Percentiles rank a stretch among this genome's conserved stretches.
Evolutionary conservation across 2,797 vertebrate genomes (phyloP).

Genomic region (Chloroceryle amazona): DNA sequence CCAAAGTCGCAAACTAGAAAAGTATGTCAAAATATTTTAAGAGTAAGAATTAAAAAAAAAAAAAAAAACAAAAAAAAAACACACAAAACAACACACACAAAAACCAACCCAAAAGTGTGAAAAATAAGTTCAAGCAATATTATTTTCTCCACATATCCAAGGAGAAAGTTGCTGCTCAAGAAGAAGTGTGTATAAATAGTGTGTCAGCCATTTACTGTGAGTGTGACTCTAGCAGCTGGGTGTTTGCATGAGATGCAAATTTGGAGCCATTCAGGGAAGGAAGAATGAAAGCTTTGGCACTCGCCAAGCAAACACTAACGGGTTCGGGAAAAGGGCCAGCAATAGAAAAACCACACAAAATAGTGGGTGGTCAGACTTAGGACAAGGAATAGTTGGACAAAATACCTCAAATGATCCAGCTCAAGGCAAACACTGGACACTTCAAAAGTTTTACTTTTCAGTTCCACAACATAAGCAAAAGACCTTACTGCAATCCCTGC

Average conservation of each 20-base stretch:
- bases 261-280: constrained; percentile 65
- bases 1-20: not conserved
- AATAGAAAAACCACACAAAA: constrained; percentile 68
- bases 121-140: constrained; percentile 48
- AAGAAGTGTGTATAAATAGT: constrained; percentile 72
- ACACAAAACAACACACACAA: no score
- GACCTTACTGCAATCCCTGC: not conserved
- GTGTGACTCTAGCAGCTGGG: constrained; percentile 78
- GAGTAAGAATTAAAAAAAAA: not conserved
- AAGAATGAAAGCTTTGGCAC: constrained; percentile 78
- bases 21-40: constrained; percentile 61
- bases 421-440: constrained; percentile 1
- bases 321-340: constrained; percentile 75
- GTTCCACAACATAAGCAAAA: not conserved
- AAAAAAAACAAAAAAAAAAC: no score
- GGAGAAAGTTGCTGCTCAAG: constrained; percentile 60
- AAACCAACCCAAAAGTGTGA: not conserved
- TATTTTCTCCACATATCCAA: constrained; percentile 28
- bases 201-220: constrained; percentile 73
- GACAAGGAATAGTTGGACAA: constrained; percentile 43
- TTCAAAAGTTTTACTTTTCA: constrained; percentile 31
- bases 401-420: constrained; percentile 51
- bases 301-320: constrained; percentile 67
- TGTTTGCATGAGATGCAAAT: constrained; percentile 81
- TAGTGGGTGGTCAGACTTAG: constrained; percentile 64